Conservation (phyloP, 2,888 invertebrate genomes). For the Escarpia spicata region DNA sequence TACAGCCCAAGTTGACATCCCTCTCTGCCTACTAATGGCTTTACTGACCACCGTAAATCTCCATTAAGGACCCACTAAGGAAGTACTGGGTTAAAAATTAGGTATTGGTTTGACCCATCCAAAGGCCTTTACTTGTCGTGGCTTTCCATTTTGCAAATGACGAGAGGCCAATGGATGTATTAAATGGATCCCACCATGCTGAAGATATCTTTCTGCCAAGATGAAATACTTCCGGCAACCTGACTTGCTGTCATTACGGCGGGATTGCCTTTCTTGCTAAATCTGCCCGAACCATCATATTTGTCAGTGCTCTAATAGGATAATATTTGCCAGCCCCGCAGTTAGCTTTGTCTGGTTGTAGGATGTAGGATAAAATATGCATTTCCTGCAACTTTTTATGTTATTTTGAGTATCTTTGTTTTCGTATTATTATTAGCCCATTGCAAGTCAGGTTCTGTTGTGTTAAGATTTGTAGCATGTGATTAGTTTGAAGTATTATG, state of each 20-base stretch:
- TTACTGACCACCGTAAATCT: neutral
- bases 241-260: neutral
- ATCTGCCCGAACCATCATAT: neutral
- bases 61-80: conserved; percentile 6
- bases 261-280: neutral
- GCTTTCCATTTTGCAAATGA: conserved; percentile 6
- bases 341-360: neutral
- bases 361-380: neutral
- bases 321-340: neutral
- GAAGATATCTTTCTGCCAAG: neutral
- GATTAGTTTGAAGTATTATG: too few species aligned
- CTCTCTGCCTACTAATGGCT: conserved; percentile 6
- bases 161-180: neutral
- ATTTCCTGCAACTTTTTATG: neutral
- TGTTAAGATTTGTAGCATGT: too few species aligned
- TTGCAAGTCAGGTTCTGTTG: too few species aligned
- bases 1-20: conserved; percentile 5
- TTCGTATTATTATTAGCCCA: neutral
- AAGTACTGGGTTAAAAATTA: conserved; percentile 16
- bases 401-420: neutral
- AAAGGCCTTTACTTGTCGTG: neutral
- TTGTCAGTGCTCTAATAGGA: neutral
- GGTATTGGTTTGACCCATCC: conserved; percentile 8
- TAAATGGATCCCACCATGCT: neutral
- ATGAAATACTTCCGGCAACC: neutral